Conservation (phyloP, 2,797 vertebrate genomes). For the Lagorchestes hirsutus region DNA sequence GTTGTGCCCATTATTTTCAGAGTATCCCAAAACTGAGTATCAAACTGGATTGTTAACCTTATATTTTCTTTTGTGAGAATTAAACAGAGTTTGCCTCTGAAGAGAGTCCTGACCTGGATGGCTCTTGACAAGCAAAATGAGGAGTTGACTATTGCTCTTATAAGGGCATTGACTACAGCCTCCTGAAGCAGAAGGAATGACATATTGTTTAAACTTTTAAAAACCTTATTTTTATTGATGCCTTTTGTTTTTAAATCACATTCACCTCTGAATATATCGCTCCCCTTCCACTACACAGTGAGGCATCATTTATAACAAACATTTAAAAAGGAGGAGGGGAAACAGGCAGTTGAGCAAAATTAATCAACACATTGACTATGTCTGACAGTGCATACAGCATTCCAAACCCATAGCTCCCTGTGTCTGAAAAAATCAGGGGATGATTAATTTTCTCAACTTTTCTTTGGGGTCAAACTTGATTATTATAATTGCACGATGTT, state of each 20-base stretch:
- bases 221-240: neutral
- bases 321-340: no score
- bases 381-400: no score
- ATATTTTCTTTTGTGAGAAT: conserved; percentile 46
- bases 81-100: conserved; percentile 40
- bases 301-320: neutral
- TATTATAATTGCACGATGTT: no score
- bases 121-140: neutral
- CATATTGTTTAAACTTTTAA: conserved; percentile 26
- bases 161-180: neutral
- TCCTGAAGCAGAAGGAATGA: conserved; percentile 51
- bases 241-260: neutral
- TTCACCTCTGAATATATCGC: neutral
- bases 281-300: neutral
- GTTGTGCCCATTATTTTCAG: conserved; percentile 24
- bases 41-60: conserved; percentile 2
- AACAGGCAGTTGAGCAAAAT: no score
- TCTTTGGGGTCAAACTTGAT: no score
- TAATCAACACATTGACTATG: no score
- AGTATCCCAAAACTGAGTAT: conserved; percentile 29
- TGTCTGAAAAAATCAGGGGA: no score
- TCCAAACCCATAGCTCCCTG: no score
- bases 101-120: conserved; percentile 34
- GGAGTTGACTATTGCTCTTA: neutral
- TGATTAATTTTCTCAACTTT: no score